These are phyloP conservation scores for Andrena praecox DNA, from an alignment of 2,888 invertebrate species.

Conservation along the genomic window DNA sequence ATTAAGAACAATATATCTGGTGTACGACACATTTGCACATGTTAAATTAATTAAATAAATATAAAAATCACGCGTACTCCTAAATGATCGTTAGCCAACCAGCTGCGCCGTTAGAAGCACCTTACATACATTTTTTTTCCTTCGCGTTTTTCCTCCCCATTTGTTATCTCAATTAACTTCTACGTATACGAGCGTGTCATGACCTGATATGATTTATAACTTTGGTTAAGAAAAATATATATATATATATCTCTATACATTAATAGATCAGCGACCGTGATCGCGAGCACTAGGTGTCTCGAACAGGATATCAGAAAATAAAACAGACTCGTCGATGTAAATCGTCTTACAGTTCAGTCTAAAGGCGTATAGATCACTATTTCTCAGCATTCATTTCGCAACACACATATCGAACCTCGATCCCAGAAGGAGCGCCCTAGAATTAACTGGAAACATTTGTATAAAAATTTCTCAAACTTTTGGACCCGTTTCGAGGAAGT, in stretches of 20 bases:
- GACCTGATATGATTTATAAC: slow-evolving; percentile 67
- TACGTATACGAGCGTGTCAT: slow-evolving; percentile 49
- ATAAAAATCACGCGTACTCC: slow-evolving; percentile 71
- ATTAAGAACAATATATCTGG: slow-evolving; percentile 70
- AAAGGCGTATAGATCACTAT: slow-evolving; percentile 52
- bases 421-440: background rate
- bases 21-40: slow-evolving; percentile 59
- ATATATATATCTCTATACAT: slow-evolving; percentile 39
- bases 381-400: slow-evolving; percentile 31
- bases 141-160: slow-evolving; percentile 14
- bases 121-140: slow-evolving; percentile 9
- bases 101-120: slow-evolving; percentile 59
- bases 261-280: slow-evolving; percentile 29
- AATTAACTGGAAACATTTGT: slow-evolving; percentile 21
- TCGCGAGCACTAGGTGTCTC: slow-evolving; percentile 18
- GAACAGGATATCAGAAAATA: slow-evolving; percentile 61
- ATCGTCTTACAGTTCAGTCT: slow-evolving; percentile 68
- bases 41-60: slow-evolving; percentile 76
- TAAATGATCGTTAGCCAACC: slow-evolving; percentile 67
- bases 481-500: slow-evolving; percentile 1
- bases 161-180: slow-evolving; percentile 24
- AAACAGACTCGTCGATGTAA: slow-evolving; percentile 54
- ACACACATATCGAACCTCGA: slow-evolving; percentile 30
- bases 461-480: background rate
- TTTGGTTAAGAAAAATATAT: slow-evolving; percentile 78